Percentiles rank a stretch among this genome's conserved stretches.
Evolutionary conservation across 2,888 invertebrate genomes (phyloP).

Genomic region (Drosophila peninsularis): DNA sequence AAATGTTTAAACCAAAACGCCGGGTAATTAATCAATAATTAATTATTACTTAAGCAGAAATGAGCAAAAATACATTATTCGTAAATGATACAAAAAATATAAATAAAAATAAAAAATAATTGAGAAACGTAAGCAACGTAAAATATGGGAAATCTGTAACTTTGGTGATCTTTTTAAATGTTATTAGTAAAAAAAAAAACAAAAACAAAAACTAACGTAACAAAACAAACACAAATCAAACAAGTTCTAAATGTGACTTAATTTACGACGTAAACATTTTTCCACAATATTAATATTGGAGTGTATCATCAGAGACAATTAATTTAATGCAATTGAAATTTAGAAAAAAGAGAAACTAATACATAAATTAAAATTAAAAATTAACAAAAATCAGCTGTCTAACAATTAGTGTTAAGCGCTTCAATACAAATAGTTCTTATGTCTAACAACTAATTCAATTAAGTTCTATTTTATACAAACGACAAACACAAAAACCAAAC

Average conservation of each 20-base stretch:
- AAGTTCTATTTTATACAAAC: constrained; percentile 65
- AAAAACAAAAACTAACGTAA: constrained; percentile 36
- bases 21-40: constrained; percentile 79
- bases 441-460: constrained; percentile 64
- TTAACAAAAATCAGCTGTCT: constrained; percentile 51
- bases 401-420: constrained; percentile 72
- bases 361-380: not conserved
- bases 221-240: constrained; percentile 66
- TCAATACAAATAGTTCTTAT: constrained; percentile 53
- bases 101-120: constrained; percentile 10
- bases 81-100: constrained; percentile 17
- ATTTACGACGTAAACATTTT: constrained; percentile 72
- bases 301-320: constrained; percentile 46
- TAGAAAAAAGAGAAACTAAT: not conserved
- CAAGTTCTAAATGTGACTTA: constrained; percentile 79
- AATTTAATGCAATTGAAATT: constrained; percentile 59
- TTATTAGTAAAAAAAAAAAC: constrained; percentile 67
- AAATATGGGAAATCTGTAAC: constrained; percentile 80
- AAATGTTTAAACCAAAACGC: constrained; percentile 71
- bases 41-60: constrained; percentile 63
- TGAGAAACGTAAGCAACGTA: constrained; percentile 67
- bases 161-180: constrained; percentile 82
- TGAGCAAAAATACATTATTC: constrained; percentile 49
- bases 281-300: constrained; percentile 43
- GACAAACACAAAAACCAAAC: constrained; percentile 34